Base-by-base conservation (phyloP, 2,888 invertebrate species). In the Mythimna loreyi region DNA sequence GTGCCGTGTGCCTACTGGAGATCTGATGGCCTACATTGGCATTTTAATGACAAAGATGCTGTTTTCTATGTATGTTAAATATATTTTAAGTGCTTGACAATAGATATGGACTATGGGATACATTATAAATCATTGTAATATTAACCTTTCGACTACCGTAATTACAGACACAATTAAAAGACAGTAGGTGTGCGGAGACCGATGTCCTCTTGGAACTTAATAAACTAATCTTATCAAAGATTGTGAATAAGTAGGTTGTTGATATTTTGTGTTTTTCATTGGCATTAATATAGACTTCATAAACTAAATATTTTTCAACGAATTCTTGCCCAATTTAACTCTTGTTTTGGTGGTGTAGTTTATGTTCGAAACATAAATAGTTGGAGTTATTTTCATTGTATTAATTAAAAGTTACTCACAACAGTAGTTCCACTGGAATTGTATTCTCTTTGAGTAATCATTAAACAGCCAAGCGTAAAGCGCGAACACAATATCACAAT, bases 381-480 rank as follows among this genome's bases (percentile, higher is more conserved):
- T 56, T 43, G 13, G 40, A 53, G 30, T 49, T 66, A 60, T 65
- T 75, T 75, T 65, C 55, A 57, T 47, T 47, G 40, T 59, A 62
- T 70, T 65, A 25, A 71, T 75, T 62, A 49, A 65, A 66, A 71
- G 40, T 63, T 76, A 61, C 69, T 50, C 36, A 71, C 45, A 61
- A 61, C 58, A 57, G 13, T 25, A 55, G 76, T 65, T 70, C 21
- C 13, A 49, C 23, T 50, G 62, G 49, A 67, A 65, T 74, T 68
- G 56, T 60, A 55, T 69, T 67, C 45, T 65, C 68, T 80, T 66
- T 72, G 66, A 72, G 68, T 60, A 67, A 77, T 74, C 71, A 67
- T 69, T 58, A 62, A 67, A 78, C 68, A 81, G 60, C 58, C 49
- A 61, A 58, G 40, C 61, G 69, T 74, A 52, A 70, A n/a, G n/a